A percentile compares a stretch with the other conserved stretches of the same genome.
These are phyloP conservation scores for Marmota flaviventris DNA, from an alignment of 2,113 vertebrate species.

Conservation along the genomic window DNA sequence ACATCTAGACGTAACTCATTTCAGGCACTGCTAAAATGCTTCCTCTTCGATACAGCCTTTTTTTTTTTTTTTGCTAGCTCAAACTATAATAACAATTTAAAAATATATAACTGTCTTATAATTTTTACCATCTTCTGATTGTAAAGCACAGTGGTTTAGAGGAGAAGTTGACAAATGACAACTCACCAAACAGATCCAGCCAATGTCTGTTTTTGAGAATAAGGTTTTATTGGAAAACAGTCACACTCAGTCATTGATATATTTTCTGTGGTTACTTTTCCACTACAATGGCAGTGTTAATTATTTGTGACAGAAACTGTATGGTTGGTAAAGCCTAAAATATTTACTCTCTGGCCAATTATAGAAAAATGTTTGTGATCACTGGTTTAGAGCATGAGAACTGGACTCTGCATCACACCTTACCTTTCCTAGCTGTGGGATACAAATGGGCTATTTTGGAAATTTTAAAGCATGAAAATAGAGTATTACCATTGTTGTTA, in stretches of 20 bases:
- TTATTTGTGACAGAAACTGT: background rate
- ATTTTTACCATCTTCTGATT: background rate
- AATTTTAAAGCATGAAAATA: background rate
- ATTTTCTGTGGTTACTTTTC: background rate
- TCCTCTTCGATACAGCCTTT: background rate
- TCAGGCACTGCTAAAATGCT: background rate
- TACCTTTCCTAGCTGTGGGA: constrained; percentile 37
- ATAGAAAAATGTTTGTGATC: background rate
- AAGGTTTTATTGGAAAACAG: constrained; percentile 17
- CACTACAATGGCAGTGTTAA: background rate
- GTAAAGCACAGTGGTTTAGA: background rate
- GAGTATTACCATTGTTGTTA: background rate
- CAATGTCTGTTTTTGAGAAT: background rate
- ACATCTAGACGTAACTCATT: background rate
- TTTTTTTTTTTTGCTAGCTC: background rate
- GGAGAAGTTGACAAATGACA: background rate
- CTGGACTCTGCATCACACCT: background rate
- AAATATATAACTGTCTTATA: background rate
- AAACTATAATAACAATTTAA: background rate
- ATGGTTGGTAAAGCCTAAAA: constrained; percentile 17
- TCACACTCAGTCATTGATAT: background rate
- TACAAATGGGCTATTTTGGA: background rate
- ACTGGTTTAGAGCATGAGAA: background rate
- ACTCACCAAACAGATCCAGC: background rate
- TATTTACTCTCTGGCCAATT: constrained; percentile 40